These are phyloP conservation scores for Dascyllus trimaculatus DNA, from an alignment of 2,113 vertebrate species.

Conservation along the genomic window DNA sequence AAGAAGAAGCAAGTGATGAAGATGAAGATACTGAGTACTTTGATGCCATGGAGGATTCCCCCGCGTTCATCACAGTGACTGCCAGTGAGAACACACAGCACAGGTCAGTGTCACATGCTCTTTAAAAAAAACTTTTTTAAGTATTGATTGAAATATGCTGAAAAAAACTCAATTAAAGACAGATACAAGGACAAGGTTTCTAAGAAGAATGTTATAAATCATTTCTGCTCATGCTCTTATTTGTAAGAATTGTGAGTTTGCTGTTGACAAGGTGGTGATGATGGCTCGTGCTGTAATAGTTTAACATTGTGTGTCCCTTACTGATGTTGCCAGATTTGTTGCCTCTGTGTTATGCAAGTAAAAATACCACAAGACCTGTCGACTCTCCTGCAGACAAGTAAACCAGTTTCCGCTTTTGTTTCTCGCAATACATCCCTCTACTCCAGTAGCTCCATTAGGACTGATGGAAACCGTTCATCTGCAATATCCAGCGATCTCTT, in stretches of 20 bases:
- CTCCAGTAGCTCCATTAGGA: conserved; percentile 8
- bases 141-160: neutral
- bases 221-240: neutral
- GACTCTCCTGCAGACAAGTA: conserved; percentile 2
- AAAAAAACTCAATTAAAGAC: neutral
- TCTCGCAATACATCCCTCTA: conserved; percentile 12
- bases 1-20: conserved; percentile 98
- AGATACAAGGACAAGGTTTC: too few species aligned
- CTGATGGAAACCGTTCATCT: conserved; percentile 18
- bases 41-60: conserved; percentile 99
- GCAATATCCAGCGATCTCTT: conserved; percentile 2
- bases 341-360: conserved; percentile 16
- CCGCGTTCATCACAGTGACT: conserved; percentile 97
- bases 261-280: neutral
- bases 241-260: conserved; percentile 21
- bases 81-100: conserved; percentile 90
- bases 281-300: neutral
- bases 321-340: neutral
- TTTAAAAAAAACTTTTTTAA: neutral
- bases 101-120: conserved; percentile 84
- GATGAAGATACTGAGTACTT: conserved; percentile 99
- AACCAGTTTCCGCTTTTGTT: neutral
- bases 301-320: neutral
- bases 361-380: conserved; percentile 18
- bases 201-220: too few species aligned